Evolutionary conservation across 2,797 vertebrate genomes (phyloP).

Genomic region (Apogon talboti): DNA sequence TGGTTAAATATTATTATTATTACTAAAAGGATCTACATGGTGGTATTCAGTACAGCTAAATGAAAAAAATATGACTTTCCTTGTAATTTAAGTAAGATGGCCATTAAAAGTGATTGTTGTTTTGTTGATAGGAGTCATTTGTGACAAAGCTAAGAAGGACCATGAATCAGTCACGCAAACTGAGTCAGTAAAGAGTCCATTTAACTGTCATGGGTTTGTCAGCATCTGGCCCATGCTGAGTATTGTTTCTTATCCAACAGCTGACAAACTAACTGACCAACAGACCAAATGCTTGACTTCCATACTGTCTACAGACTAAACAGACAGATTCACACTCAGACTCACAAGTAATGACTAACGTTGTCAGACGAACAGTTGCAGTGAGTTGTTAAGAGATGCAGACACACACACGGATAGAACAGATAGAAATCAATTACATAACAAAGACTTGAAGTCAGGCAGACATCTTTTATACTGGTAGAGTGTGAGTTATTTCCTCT

Average conservation of each 20-base stretch:
- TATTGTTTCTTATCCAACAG: background rate
- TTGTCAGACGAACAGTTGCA: conserved; percentile 3
- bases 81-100: background rate
- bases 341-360: conserved; percentile 51
- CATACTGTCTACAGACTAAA: conserved; percentile 23
- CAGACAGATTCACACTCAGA: conserved; percentile 13
- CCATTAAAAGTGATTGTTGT: background rate
- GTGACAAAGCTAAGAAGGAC: conserved; percentile 33
- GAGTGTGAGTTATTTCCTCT: conserved; percentile 71
- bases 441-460: conserved; percentile 40
- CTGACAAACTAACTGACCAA: conserved; percentile 9
- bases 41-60: background rate
- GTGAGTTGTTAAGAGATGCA: conserved; percentile 20
- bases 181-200: background rate
- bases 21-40: background rate
- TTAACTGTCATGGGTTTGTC: conserved; percentile 12
- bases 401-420: conserved; percentile 22
- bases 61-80: background rate
- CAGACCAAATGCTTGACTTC: conserved; percentile 6
- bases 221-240: conserved; percentile 13
- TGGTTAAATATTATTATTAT: background rate
- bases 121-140: conserved; percentile 25
- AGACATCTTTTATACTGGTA: conserved; percentile 24
- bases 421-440: conserved; percentile 46
- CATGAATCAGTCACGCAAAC: conserved; percentile 24